Evolutionary conservation across 2,888 invertebrate species (phyloP).

Genomic region (Ophion obscuratus): DNA sequence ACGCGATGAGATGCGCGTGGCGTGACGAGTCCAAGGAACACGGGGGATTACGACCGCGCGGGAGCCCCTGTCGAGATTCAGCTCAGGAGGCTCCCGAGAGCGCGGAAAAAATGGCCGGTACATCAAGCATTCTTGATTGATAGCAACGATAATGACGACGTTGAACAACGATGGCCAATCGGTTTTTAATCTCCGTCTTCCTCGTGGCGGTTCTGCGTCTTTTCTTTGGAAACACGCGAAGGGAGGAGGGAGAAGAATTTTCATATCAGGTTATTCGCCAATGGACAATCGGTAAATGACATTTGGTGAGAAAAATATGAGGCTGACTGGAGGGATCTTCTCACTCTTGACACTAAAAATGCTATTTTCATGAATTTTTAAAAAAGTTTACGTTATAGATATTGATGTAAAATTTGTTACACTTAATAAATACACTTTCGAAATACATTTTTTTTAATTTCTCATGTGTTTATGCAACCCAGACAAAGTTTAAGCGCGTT

Average conservation of each 20-base stretch:
- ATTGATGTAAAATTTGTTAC: no score
- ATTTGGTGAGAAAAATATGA: no score
- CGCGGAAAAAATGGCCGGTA: neutral
- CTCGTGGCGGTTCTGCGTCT: neutral
- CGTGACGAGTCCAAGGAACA: slow-evolving; percentile 36
- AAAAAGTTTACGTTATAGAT: no score
- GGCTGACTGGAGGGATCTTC: no score
- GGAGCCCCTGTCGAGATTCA: slow-evolving; percentile 63
- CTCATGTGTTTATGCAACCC: no score
- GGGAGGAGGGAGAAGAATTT: neutral
- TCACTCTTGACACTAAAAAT: no score
- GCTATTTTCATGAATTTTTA: no score
- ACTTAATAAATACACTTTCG: no score
- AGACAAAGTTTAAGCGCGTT: no score
- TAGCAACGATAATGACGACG: slow-evolving; percentile 13
- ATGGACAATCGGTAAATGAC: no score
- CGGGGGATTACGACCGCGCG: slow-evolving; percentile 24
- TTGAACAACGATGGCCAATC: neutral
- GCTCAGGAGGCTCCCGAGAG: slow-evolving; percentile 10
- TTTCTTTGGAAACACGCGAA: neutral
- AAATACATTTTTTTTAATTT: no score
- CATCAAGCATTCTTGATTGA: neutral
- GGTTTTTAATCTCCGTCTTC: neutral
- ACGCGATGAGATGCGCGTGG: slow-evolving; percentile 29
- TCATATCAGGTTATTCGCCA: neutral